Percentiles rank a stretch among this genome's conserved stretches.
These are phyloP conservation scores for Drosophila bocki DNA, from an alignment of 1,140 invertebrate species.

Conservation along the genomic window DNA sequence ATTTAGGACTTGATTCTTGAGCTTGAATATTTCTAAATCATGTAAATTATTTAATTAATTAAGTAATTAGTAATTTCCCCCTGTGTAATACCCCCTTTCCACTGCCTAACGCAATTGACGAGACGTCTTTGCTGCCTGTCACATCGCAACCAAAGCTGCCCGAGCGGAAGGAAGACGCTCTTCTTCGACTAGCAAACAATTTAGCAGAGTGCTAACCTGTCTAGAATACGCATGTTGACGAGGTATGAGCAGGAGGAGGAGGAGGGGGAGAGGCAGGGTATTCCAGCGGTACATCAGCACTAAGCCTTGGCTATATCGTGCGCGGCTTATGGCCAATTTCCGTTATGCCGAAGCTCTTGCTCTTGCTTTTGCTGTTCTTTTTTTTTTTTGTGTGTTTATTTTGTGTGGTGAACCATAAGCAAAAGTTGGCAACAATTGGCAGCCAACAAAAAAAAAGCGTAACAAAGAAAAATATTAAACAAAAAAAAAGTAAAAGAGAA, in stretches of 20 bases:
- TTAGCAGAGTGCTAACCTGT: constrained; percentile 66
- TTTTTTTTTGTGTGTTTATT: constrained; percentile 1
- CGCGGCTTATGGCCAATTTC: constrained; percentile 81
- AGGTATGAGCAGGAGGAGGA: background rate
- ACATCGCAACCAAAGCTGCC: constrained; percentile 31
- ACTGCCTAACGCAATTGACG: constrained; percentile 37
- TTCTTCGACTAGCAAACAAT: constrained; percentile 62
- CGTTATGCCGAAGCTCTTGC: constrained; percentile 55
- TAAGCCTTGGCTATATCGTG: constrained; percentile 67
- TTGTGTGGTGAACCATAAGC: constrained; percentile 25
- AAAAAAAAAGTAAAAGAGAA: background rate
- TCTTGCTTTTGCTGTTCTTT: constrained; percentile 2
- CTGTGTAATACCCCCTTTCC: background rate
- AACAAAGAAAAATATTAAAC: constrained; percentile 8
- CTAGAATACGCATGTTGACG: constrained; percentile 15
- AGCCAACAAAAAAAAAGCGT: constrained; percentile 15
- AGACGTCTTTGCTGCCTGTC: constrained; percentile 37
- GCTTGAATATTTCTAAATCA: background rate
- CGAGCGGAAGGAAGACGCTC: constrained; percentile 59
- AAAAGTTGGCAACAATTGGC: constrained; percentile 45
- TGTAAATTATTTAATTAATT: background rate
- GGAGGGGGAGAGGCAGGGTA: too few species aligned
- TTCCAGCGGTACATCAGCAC: constrained; percentile 11
- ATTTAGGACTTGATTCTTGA: background rate
- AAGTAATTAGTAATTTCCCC: background rate